Conservation (phyloP, 1,140 invertebrate species). For the Dinothrombium tinctorium region DNA sequence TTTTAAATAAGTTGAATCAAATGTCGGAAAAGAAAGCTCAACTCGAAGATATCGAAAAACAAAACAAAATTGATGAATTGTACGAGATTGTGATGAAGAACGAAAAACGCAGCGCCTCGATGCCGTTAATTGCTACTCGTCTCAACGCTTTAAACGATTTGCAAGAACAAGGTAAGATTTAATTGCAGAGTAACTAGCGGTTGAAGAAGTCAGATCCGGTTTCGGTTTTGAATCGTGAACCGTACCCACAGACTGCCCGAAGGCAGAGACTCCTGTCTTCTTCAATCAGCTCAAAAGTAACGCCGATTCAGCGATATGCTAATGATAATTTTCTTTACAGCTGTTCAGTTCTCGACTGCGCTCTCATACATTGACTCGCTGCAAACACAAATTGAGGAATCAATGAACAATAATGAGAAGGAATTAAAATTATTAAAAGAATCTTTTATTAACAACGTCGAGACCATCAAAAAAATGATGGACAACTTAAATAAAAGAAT, state of each 20-base stretch:
- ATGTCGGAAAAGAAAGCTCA: slow-evolving; percentile 39
- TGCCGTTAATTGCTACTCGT: background rate
- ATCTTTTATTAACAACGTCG: background rate
- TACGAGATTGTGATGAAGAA: slow-evolving; percentile 31
- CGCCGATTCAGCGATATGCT: too few relatives aligned
- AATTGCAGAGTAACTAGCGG: too few relatives aligned
- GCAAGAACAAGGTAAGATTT: background rate
- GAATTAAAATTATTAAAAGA: background rate
- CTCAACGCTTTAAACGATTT: background rate
- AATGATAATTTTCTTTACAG: background rate
- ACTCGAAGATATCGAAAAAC: slow-evolving; percentile 43
- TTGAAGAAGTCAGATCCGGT: too few relatives aligned
- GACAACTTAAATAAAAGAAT: too few relatives aligned
- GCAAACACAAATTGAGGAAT: background rate
- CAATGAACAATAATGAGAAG: background rate
- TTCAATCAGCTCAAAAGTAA: too few relatives aligned
- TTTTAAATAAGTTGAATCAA: slow-evolving; percentile 47
- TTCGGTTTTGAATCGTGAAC: too few relatives aligned
- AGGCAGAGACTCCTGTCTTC: too few relatives aligned
- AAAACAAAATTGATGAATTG: slow-evolving; percentile 53
- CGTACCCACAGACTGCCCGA: too few relatives aligned
- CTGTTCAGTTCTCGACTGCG: background rate
- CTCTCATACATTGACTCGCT: background rate
- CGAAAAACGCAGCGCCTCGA: background rate
- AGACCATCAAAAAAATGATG: background rate